Evolutionary conservation across 2,113 vertebrate species (phyloP).

Genomic region (Phainopepla nitens): DNA sequence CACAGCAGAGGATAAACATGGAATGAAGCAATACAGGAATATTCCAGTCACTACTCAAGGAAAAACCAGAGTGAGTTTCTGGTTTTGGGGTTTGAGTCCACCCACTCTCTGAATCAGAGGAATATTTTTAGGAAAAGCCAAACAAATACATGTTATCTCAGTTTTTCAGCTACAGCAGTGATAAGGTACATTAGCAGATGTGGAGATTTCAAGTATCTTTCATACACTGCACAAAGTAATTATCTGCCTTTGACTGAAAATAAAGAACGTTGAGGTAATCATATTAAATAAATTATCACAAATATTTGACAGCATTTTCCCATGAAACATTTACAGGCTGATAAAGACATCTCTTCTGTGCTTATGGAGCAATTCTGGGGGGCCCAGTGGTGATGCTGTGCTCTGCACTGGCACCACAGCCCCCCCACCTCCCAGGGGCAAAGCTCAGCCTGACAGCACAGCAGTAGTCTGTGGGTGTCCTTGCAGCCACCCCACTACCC

Average conservation of each 20-base stretch:
- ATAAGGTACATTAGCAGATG: neutral
- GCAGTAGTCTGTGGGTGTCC: neutral
- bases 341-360: neutral
- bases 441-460: neutral
- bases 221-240: neutral
- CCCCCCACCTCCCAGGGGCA: neutral
- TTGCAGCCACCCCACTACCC: neutral
- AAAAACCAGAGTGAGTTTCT: neutral
- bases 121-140: neutral
- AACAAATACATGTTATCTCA: neutral
- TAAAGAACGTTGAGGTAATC: neutral
- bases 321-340: neutral
- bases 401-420: neutral
- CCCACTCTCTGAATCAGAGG: neutral
- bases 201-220: neutral
- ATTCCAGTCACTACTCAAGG: neutral
- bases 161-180: neutral
- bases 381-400: fast-evolving
- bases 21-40: neutral
- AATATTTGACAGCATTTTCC: neutral
- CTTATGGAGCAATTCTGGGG: neutral
- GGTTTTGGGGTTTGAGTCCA: neutral
- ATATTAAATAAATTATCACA: neutral
- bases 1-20: neutral
- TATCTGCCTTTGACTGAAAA: neutral